Evolutionary conservation across 2,797 vertebrate species (phyloP).

Genomic region (Chrysocyon brachyurus): DNA sequence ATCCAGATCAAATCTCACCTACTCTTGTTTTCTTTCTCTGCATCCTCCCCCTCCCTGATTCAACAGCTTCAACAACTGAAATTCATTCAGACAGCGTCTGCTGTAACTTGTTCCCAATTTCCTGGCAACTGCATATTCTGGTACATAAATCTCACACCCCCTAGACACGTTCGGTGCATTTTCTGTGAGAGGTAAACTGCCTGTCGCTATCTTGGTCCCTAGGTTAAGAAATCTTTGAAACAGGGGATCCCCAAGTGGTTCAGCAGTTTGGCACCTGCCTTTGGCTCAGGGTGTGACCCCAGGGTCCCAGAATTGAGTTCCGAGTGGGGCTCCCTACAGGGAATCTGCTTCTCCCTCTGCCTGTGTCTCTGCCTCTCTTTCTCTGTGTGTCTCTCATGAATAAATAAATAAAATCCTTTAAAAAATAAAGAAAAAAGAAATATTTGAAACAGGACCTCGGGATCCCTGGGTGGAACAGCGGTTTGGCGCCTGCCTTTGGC

Average conservation of each 20-base stretch:
- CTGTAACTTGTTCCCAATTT: conserved; percentile 2
- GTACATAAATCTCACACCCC: neutral
- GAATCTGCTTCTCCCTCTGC: no score
- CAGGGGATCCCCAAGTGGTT: no score
- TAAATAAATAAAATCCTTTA: no score
- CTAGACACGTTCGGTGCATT: neutral
- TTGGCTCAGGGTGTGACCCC: no score
- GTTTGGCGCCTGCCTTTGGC: no score
- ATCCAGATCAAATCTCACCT: conserved; percentile 49
- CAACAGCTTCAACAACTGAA: neutral
- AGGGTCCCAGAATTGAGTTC: no score
- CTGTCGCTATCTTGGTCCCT: neutral
- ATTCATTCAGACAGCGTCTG: neutral
- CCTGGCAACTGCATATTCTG: neutral
- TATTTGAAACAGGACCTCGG: neutral
- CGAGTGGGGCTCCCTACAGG: no score
- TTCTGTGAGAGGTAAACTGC: neutral
- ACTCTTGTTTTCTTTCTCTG: neutral
- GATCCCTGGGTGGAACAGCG: no score
- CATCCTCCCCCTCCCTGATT: neutral
- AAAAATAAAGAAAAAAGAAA: neutral
- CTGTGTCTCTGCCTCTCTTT: no score
- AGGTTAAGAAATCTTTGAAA: conserved; percentile 25
- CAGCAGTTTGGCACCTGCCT: no score
- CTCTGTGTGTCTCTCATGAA: no score